These are phyloP conservation scores for Ellobium chinense DNA, from an alignment of 2,888 invertebrate species.

Conservation along the genomic window DNA sequence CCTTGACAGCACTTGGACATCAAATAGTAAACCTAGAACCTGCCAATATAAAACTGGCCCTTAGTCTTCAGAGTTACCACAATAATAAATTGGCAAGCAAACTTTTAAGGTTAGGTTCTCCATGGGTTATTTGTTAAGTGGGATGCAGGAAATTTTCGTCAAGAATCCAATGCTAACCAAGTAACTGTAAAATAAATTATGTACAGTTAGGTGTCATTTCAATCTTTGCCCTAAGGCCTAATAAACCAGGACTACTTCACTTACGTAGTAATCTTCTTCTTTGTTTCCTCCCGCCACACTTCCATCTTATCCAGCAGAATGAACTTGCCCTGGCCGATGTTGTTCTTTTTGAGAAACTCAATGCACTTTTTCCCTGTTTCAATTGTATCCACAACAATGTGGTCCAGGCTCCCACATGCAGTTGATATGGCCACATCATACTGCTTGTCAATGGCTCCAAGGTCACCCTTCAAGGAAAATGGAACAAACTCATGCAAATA, in stretches of 20 bases:
- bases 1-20: too few relatives aligned
- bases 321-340: conserved; percentile 92
- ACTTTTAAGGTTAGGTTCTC: too few relatives aligned
- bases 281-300: conserved; percentile 71
- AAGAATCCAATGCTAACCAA: too few relatives aligned
- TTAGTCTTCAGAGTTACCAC: too few relatives aligned
- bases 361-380: conserved; percentile 92
- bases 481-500: neutral
- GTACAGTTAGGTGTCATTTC: too few relatives aligned
- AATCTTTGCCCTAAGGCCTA: too few relatives aligned
- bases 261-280: conserved; percentile 73
- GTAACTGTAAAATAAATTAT: too few relatives aligned
- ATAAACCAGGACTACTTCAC: conserved; percentile 36
- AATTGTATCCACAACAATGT: conserved; percentile 94
- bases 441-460: conserved; percentile 94
- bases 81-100: too few relatives aligned
- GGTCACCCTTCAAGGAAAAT: conserved; percentile 86
- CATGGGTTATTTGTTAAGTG: too few relatives aligned
- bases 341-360: conserved; percentile 86
- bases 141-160: too few relatives aligned
- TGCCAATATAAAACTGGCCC: too few relatives aligned
- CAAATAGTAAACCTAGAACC: too few relatives aligned
- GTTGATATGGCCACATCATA: conserved; percentile 98
- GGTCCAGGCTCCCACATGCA: conserved; percentile 91
- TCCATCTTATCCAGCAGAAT: conserved; percentile 90